These are phyloP conservation scores for Diprion similis DNA, from an alignment of 1,140 invertebrate species.

Conservation along the genomic window DNA sequence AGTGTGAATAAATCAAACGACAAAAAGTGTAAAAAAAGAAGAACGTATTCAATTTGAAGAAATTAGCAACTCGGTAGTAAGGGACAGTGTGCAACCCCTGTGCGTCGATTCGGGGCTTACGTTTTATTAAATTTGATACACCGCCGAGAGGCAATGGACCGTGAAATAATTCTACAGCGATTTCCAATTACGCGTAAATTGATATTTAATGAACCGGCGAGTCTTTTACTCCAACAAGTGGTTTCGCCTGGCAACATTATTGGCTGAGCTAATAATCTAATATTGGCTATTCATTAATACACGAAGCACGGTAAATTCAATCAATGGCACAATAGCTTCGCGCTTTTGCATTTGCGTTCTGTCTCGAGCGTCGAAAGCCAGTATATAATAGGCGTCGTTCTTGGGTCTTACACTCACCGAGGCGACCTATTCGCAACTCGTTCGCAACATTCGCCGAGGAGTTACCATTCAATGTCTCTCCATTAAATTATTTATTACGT, in stretches of 20 bases:
- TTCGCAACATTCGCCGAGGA: not conserved
- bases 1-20: too few relatives aligned
- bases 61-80: slow-evolving; percentile 1
- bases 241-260: slow-evolving; percentile 16
- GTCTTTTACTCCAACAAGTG: slow-evolving; percentile 16
- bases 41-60: not conserved
- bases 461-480: slow-evolving; percentile 8
- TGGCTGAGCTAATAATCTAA: slow-evolving; percentile 15
- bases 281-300: slow-evolving; percentile 18
- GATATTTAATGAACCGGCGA: not conserved
- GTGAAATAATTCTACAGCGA: slow-evolving; percentile 5
- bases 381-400: not conserved
- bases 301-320: slow-evolving; percentile 13
- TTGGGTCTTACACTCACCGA: too few relatives aligned
- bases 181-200: slow-evolving; percentile 7
- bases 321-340: slow-evolving; percentile 11
- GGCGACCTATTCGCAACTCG: not conserved
- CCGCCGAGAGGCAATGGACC: slow-evolving; percentile 6
- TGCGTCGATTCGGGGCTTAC: slow-evolving; percentile 6
- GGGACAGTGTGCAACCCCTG: not conserved
- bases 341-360: not conserved
- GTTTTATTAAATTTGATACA: slow-evolving; percentile 8
- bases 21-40: not conserved
- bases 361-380: not conserved
- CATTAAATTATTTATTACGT: slow-evolving; percentile 20